Conservation (phyloP, 2,888 invertebrate species). For the Pediacus dermestoides region DNA sequence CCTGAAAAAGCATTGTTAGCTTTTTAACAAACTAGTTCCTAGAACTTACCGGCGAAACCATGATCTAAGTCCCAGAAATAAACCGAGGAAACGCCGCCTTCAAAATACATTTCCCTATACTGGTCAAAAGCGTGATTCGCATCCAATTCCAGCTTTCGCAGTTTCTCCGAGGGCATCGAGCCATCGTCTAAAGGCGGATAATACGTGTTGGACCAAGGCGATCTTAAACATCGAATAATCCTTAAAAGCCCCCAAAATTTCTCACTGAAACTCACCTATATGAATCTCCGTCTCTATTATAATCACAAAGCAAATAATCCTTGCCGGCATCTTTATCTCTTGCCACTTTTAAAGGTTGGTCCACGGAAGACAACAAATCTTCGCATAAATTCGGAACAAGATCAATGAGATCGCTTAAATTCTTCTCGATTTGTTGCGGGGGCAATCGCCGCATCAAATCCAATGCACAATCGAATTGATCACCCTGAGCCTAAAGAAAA, state of each 20-base stretch:
- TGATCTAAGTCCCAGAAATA: slow-evolving; percentile 99
- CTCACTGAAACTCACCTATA: slow-evolving; percentile 62
- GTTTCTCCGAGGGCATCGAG: slow-evolving; percentile 93
- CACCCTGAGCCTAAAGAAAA: too few species aligned
- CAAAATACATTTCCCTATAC: slow-evolving; percentile 98
- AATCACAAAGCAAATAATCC: slow-evolving; percentile 97
- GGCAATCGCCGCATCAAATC: slow-evolving; percentile 98
- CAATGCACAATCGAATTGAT: slow-evolving; percentile 97
- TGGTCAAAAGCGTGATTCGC: slow-evolving; percentile 98
- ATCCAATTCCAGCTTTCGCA: slow-evolving; percentile 94
- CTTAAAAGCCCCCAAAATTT: too few species aligned
- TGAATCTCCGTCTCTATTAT: slow-evolving; percentile 98
- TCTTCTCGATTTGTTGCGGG: slow-evolving; percentile 98
- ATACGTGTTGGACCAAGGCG: slow-evolving; percentile 98
- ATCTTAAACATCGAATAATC: slow-evolving; percentile 56
- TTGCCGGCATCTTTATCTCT: slow-evolving; percentile 92
- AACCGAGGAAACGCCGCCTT: slow-evolving; percentile 98
- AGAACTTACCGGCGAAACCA: slow-evolving; percentile 80
- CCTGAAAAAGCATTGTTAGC: slow-evolving; percentile 55
- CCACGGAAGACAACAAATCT: slow-evolving; percentile 93
- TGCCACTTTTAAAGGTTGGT: slow-evolving; percentile 91
- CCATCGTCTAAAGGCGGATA: slow-evolving; percentile 98
- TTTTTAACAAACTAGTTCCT: slow-evolving; percentile 2
- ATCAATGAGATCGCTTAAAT: slow-evolving; percentile 95
- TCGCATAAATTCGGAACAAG: slow-evolving; percentile 94